Base-by-base conservation (phyloP, 2,888 invertebrate genomes). In the Trypoxylon attenuatum region DNA sequence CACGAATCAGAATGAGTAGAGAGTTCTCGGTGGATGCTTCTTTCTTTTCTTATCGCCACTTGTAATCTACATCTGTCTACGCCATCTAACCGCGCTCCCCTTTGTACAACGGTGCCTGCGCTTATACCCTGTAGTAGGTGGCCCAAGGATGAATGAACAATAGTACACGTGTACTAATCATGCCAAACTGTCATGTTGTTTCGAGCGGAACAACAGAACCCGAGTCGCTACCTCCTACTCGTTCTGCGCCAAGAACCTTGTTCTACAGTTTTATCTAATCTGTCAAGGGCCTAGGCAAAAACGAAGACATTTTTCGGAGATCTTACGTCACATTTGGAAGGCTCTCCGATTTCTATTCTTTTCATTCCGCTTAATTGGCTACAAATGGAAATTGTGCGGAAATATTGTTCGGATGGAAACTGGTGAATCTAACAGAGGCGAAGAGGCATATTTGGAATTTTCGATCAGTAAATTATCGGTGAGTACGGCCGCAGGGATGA, bases 91-190 rank as follows among this genome's bases (percentile, higher is more conserved):
- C 13, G 13, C 27, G 10, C 13, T 33, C 2, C 33, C 13, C 33
- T 13, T 27, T 23, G 52, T 15, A 21, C 21, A 8, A n/a, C 6
- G 4, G 10, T 19, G 10, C 13, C 8, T 25, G 42, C 39, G 33
- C 33, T 13, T 4, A 1, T 13, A 33, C 13, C 5, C 33, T 63
- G 22, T 52, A 51, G 70, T 66, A 59, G 71, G 65, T 70, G 71
- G 70, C 58, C 60, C 45, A 51, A 29, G 45, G 15, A 42, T 33
- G 33, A 72, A 69, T 52, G 70, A 70, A 82, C 82, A 83, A 83
- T 83, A 77, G 77, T 74, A 83, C 80, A 81, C 79, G 75, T 81
- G 83, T 82, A 79, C 72, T 69, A 75, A 80, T 83, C 82, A 79
- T 78, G 80, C 76, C 79, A 71, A 78, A 76, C 73, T 81, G 79